Evolutionary conservation across 2,888 invertebrate genomes (phyloP).

Genomic region (Thumatha senex): DNA sequence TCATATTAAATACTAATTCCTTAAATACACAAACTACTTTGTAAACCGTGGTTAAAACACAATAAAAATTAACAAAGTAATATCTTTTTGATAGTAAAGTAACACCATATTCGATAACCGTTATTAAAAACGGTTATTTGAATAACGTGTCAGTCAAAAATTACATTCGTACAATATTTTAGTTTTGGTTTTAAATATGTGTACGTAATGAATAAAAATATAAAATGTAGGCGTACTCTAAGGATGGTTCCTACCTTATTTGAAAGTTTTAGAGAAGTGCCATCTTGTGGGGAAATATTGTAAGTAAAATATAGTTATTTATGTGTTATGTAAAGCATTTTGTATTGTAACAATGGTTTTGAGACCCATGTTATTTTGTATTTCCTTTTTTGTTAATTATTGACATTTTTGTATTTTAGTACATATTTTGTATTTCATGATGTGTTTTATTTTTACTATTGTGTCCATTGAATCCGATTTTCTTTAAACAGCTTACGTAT

Average conservation of each 20-base stretch:
- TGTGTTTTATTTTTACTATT: slow-evolving; percentile 5
- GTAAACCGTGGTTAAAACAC: background rate
- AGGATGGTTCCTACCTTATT: slow-evolving; percentile 30
- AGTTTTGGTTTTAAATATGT: background rate
- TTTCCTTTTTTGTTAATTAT: slow-evolving; percentile 8
- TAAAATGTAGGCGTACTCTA: slow-evolving; percentile 6
- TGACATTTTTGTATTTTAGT: slow-evolving; percentile 6
- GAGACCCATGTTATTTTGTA: background rate
- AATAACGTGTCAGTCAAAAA: too few relatives aligned
- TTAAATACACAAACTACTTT: background rate
- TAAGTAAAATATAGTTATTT: slow-evolving; percentile 30
- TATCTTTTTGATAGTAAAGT: background rate
- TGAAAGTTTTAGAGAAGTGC: slow-evolving; percentile 36
- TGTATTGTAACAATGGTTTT: slow-evolving; percentile 20
- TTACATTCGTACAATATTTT: too few relatives aligned
- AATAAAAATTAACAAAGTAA: background rate
- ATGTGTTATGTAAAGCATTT: slow-evolving; percentile 17
- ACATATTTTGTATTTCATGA: background rate
- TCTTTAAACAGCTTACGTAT: slow-evolving; percentile 7
- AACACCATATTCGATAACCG: background rate
- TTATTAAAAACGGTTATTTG: too few relatives aligned
- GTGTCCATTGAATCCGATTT: slow-evolving; percentile 13
- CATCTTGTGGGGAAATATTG: slow-evolving; percentile 33
- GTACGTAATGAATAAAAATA: background rate
- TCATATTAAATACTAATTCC: background rate